Evolutionary conservation across 2,797 vertebrate species (phyloP), one percentile per base, ranked within the genome.

Genomic region (Florisuga fusca): DNA sequence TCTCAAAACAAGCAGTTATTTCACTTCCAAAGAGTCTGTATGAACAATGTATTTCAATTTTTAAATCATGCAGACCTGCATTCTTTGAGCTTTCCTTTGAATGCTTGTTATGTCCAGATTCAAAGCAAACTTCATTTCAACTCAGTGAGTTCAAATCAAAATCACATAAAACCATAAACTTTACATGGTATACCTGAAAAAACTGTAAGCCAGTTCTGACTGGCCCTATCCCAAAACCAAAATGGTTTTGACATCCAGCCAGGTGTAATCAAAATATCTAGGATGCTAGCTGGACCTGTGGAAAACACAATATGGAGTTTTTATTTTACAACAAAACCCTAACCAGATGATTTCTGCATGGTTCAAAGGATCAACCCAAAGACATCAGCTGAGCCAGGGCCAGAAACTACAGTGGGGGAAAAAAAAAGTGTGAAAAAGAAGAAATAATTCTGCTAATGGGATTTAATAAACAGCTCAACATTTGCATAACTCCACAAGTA

Each of bases 121-220:
- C 87, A 97, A 95, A 97, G 95, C 74, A 93, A 96, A 69, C 80
- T 94, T 96, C 94, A 95, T 96, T 95, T 93, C 94, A 95, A 95
- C 94, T 85, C 1, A 1, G 78, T 53, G 80, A 94, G 83, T 84
- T 94, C 93, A 96, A 96, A 97, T 94, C 80, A 90, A 94, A 96
- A 94, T 97, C 96, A 95, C 87, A 90, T 69, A 90, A 86, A 96
- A 36, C 92, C 59, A 84, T 82, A 88, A 95, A 91, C 87, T 93
- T 96, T 93, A 94, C 91, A 88, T 74, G 67, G 77, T 71, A 64
- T 71, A 91, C 50, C 91, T 94, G 76, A 91, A 88, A 91, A 96
- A 90, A 90, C 21, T 59, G 83, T 93, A 96, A 95, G 93, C 94
- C 89, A 89, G 41, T 53, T 93, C 91, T 91, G 91, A 93, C 77